Conservation (phyloP, 1,140 invertebrate genomes). For the Sarcophaga peregrina region DNA sequence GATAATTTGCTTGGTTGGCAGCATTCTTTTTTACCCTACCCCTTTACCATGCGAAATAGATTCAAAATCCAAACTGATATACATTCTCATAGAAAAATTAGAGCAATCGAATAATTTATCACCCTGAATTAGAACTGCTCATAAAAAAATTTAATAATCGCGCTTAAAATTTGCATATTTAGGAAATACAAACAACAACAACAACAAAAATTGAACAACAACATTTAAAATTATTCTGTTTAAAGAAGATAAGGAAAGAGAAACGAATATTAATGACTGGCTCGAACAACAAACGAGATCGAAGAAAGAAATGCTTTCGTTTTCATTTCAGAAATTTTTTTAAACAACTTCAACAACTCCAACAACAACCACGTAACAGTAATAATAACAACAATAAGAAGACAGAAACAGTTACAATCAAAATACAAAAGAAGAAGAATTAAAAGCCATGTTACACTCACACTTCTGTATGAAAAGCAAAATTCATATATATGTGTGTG, state of each 20-base stretch:
- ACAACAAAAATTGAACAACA: background rate
- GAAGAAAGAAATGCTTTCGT: constrained; percentile 28
- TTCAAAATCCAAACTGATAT: too few relatives aligned
- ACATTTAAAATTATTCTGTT: constrained; percentile 5
- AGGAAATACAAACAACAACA: background rate
- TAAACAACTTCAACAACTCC: background rate
- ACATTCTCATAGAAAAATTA: too few relatives aligned
- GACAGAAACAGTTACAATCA: background rate
- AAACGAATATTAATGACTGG: background rate
- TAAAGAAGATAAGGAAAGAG: constrained; percentile 3
- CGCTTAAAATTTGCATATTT: background rate
- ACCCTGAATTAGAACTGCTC: too few relatives aligned
- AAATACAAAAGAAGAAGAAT: background rate
- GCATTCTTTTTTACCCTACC: too few relatives aligned
- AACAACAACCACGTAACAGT: background rate
- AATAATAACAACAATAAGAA: too few relatives aligned
- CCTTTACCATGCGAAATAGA: too few relatives aligned
- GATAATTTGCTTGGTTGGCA: too few relatives aligned
- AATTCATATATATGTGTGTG: too few relatives aligned
- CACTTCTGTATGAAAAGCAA: too few relatives aligned
- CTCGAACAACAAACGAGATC: background rate
- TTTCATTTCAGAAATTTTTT: constrained; percentile 27
- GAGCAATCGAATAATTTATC: too few relatives aligned
- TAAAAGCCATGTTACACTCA: background rate
- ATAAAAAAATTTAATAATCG: too few relatives aligned